Percentiles rank a stretch among this genome's conserved stretches.
Conservation (phyloP, 1,140 invertebrate species). For the Bicyclus anynana region DNA sequence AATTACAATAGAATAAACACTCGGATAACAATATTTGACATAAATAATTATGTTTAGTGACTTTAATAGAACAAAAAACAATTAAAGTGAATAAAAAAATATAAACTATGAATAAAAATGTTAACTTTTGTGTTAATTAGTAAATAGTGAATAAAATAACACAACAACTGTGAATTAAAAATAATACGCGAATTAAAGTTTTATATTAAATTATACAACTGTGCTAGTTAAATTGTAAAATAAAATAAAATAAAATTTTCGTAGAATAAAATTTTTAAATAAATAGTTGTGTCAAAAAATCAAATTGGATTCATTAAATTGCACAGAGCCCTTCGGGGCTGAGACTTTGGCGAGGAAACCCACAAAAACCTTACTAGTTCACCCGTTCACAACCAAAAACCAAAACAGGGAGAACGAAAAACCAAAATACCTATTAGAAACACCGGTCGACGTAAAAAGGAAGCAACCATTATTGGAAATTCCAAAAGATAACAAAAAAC, state of each 20-base stretch:
- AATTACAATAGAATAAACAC: no score
- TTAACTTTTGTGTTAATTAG: no score
- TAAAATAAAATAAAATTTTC: background rate
- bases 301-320: constrained; percentile 60
- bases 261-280: background rate
- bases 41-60: no score
- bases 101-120: no score
- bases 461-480: constrained; percentile 49
- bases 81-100: no score
- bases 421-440: constrained; percentile 54
- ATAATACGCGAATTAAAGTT: no score
- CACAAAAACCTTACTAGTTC: constrained; percentile 52
- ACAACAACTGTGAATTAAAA: no score
- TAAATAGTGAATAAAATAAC: no score
- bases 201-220: no score
- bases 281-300: constrained; percentile 29
- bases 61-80: no score
- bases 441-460: constrained; percentile 50
- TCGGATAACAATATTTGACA: no score
- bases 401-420: constrained; percentile 28
- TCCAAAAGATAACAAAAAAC: constrained; percentile 51
- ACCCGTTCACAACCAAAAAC: constrained; percentile 37
- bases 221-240: no score
- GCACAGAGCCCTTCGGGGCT: constrained; percentile 53
- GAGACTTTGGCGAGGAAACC: constrained; percentile 34